phyloP scores from a whole-genome alignment of 1,140 invertebrate genomes.

The Schlechtendalia chinensis region DNA sequence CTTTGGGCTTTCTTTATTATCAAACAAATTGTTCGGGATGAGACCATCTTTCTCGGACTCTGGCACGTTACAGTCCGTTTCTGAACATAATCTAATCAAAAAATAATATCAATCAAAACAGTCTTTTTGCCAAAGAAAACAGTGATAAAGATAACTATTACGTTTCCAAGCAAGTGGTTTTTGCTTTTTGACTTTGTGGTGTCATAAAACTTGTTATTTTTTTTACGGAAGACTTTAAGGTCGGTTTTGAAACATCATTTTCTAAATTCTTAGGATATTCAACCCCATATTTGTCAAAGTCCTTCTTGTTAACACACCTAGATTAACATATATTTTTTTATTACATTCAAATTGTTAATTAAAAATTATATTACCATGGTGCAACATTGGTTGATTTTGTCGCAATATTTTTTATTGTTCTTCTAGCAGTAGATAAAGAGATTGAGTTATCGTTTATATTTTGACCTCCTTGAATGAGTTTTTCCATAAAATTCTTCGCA shows the following conservation, averaged over 20 bases:
- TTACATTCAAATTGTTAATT: not conserved
- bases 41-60: not conserved
- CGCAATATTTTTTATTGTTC: slow-evolving; percentile 35
- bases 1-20: not conserved
- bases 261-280: slow-evolving; percentile 2
- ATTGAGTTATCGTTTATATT: slow-evolving; percentile 2
- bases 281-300: slow-evolving; percentile 32
- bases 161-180: not conserved
- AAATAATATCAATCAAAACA: not conserved
- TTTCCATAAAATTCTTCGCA: slow-evolving; percentile 25
- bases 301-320: slow-evolving; percentile 24
- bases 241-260: slow-evolving; percentile 1
- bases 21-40: slow-evolving; percentile 28
- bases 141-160: not conserved
- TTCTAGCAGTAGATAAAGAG: not conserved
- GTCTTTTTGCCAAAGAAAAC: not conserved
- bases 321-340: not conserved
- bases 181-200: slow-evolving; percentile 12
- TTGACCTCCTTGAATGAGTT: not conserved
- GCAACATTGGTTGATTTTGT: slow-evolving; percentile 3
- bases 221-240: not conserved
- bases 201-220: slow-evolving; percentile 46
- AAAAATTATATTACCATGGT: slow-evolving; percentile 14
- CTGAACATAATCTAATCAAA: not conserved
- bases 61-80: not conserved